Percentiles rank a stretch among this genome's conserved stretches.
phyloP scores from a whole-genome alignment of 2,888 invertebrate genomes.

The Patella ulyssiponensis region DNA sequence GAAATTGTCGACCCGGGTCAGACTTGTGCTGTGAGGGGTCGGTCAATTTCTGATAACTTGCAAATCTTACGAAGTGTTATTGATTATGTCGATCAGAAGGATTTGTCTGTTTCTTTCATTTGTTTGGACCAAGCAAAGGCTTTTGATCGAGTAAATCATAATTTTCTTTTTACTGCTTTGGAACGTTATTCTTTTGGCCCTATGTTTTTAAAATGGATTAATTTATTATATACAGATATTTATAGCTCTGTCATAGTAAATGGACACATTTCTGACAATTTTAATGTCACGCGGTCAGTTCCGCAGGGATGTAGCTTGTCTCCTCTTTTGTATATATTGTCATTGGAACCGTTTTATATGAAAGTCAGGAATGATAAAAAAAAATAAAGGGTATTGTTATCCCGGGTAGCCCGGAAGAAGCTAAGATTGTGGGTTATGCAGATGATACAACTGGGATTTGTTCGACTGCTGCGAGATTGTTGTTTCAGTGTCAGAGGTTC shows the following conservation, averaged over 20 bases:
- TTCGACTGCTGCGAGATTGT: background rate
- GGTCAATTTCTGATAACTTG: slow-evolving; percentile 45
- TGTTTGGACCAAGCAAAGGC: slow-evolving; percentile 49
- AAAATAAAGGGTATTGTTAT: background rate
- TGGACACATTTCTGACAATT: slow-evolving; percentile 32
- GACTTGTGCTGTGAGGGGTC: slow-evolving; percentile 43
- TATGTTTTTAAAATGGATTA: slow-evolving; percentile 41
- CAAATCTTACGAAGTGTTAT: slow-evolving; percentile 40
- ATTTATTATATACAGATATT: slow-evolving; percentile 40
- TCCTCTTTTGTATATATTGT: background rate
- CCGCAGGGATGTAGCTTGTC: background rate
- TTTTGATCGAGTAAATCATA: slow-evolving; percentile 44
- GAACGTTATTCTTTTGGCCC: slow-evolving; percentile 41
- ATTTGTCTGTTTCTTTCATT: slow-evolving; percentile 37
- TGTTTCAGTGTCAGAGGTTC: background rate
- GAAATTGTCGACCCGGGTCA: slow-evolving; percentile 39
- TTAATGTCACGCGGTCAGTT: background rate
- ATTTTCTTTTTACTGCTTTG: slow-evolving; percentile 40
- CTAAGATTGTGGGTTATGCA: slow-evolving; percentile 1
- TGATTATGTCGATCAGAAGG: slow-evolving; percentile 43
- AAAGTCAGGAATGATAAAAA: background rate
- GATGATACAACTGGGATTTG: slow-evolving; percentile 5
- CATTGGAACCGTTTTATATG: background rate
- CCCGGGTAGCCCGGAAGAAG: background rate
- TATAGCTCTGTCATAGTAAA: slow-evolving; percentile 42